phyloP scores from a whole-genome alignment of 1,140 invertebrate species.

The Drosophila sp. region DNA sequence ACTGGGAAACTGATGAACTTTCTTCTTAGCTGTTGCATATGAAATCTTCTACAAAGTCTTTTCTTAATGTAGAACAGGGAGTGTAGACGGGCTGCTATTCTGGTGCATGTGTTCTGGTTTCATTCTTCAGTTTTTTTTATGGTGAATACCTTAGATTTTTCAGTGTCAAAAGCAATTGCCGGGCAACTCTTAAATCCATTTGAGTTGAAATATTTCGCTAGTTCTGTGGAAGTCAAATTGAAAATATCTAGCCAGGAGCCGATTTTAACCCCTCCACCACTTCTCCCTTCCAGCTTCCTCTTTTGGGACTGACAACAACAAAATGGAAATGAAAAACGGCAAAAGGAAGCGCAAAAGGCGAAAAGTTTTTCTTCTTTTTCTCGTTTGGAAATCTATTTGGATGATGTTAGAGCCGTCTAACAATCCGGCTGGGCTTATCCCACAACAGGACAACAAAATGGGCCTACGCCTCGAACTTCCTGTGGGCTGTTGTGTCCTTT shows the following conservation, averaged over 20 bases:
- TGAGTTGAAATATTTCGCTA: conserved; percentile 34
- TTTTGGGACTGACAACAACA: conserved; percentile 38
- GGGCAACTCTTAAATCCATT: conserved; percentile 36
- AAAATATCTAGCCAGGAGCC: conserved; percentile 21
- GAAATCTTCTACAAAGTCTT: no score
- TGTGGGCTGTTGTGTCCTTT: conserved; percentile 49
- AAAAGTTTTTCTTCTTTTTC: conserved; percentile 38
- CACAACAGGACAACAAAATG: background rate
- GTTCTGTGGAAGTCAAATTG: conserved; percentile 39
- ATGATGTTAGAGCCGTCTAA: background rate
- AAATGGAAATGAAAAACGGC: conserved; percentile 32
- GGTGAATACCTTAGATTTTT: background rate
- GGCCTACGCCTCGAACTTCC: conserved; percentile 45
- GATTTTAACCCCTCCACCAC: background rate
- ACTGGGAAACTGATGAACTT: no score
- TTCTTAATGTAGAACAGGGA: no score
- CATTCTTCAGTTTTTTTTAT: background rate
- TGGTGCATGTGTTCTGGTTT: no score
- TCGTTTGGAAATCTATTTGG: conserved; percentile 50
- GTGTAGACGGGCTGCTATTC: no score
- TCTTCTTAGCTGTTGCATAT: no score
- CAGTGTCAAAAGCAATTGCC: conserved; percentile 20
- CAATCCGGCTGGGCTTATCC: no score
- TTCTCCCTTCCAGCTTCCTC: background rate
- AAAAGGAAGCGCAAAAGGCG: conserved; percentile 40